A percentile compares a stretch with the other conserved stretches of the same genome.
Conservation (phyloP, 1,140 invertebrate genomes). For the Pararge aegeria region DNA sequence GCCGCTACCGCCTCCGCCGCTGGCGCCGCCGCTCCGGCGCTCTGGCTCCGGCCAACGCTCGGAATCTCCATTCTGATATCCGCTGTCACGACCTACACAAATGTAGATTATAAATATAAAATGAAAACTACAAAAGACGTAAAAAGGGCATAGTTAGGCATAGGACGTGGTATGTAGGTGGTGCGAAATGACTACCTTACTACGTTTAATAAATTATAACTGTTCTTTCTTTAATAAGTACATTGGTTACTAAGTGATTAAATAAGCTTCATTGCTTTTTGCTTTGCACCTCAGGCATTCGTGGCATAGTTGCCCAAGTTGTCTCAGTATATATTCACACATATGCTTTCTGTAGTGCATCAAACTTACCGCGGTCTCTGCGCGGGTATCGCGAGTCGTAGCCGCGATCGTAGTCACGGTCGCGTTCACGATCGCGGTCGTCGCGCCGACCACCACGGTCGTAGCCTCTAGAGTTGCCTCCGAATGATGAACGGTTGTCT, state of each 20-base stretch:
- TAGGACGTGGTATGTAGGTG: too few relatives aligned
- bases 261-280: too few relatives aligned
- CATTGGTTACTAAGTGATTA: too few relatives aligned
- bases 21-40: conserved; percentile 55
- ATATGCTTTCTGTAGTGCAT: too few relatives aligned
- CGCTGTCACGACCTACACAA: conserved; percentile 64
- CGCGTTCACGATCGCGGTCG: conserved; percentile 79
- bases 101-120: not conserved
- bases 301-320: too few relatives aligned
- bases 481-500: conserved; percentile 79
- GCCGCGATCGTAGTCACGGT: conserved; percentile 76
- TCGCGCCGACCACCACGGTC: conserved; percentile 80
- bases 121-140: too few relatives aligned
- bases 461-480: conserved; percentile 75
- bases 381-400: conserved; percentile 73
- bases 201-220: too few relatives aligned
- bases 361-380: conserved; percentile 69
- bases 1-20: not conserved
- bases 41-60: conserved; percentile 59
- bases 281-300: too few relatives aligned
- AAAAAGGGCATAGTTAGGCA: too few relatives aligned
- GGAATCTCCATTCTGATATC: conserved; percentile 72
- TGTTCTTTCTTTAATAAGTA: too few relatives aligned
- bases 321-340: too few relatives aligned
- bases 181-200: too few relatives aligned